Evolutionary conservation across 2,888 invertebrate species (phyloP).

Genomic region (Oscheius sp.): DNA sequence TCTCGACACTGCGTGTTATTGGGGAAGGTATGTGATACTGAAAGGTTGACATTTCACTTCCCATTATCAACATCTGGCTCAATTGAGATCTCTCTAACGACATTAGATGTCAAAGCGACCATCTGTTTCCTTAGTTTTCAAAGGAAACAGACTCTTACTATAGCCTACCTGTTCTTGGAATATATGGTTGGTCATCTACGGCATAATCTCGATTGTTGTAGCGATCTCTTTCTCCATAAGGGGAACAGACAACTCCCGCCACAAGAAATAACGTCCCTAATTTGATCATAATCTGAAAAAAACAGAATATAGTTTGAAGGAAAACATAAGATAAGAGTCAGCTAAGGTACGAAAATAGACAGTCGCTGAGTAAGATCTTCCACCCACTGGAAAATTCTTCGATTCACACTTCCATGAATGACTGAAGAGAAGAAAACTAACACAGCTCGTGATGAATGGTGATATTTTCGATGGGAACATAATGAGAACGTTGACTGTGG

Average conservation of each 20-base stretch:
- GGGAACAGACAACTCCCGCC: background rate
- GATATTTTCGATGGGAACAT: no score
- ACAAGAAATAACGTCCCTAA: background rate
- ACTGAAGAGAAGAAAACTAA: no score
- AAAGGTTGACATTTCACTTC: conserved; percentile 28
- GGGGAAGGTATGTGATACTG: conserved; percentile 35
- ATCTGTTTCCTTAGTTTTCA: background rate
- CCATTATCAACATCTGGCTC: conserved; percentile 24
- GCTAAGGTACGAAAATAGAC: background rate
- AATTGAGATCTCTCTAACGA: conserved; percentile 4
- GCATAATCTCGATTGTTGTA: conserved; percentile 14
- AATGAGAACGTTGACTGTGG: background rate
- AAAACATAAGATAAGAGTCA: background rate
- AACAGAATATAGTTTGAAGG: background rate
- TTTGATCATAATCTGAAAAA: background rate
- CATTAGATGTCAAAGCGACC: background rate
- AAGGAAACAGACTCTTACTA: no score
- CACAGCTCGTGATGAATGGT: no score
- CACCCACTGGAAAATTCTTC: no score
- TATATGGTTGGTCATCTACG: conserved; percentile 19
- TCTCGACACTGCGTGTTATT: conserved; percentile 30
- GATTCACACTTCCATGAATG: no score
- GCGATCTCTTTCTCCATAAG: conserved; percentile 18
- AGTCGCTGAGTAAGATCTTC: no score
- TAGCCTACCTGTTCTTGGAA: conserved; percentile 5